Conservation (phyloP, 2,888 invertebrate species). For the Onchidella celtica region DNA sequence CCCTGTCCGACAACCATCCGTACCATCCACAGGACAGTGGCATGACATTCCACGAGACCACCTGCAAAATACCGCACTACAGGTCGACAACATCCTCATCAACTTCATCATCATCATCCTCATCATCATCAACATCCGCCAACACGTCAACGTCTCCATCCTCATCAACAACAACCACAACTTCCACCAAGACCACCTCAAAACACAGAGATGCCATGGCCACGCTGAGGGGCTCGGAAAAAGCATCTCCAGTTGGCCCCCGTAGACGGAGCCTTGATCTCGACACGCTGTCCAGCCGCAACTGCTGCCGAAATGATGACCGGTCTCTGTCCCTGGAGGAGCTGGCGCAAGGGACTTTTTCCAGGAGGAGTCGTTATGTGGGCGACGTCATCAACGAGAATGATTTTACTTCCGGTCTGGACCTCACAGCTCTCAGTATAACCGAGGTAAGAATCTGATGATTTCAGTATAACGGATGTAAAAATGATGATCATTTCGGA, state of each 20-base stretch:
- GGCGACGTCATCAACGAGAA: slow-evolving; percentile 2
- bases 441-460: not conserved
- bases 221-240: not conserved
- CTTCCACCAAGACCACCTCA: slow-evolving; percentile 13
- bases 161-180: no score
- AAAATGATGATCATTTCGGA: no score
- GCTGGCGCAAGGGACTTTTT: slow-evolving; percentile 4
- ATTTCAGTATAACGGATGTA: no score
- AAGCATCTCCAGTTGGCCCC: not conserved
- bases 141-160: slow-evolving; percentile 39
- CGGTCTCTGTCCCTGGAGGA: slow-evolving; percentile 26
- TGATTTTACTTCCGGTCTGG: not conserved
- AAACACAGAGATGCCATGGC: not conserved
- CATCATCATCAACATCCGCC: not conserved
- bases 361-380: not conserved
- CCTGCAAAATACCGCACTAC: not conserved
- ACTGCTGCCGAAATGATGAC: not conserved
- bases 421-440: not conserved
- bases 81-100: not conserved
- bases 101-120: not conserved
- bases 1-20: slow-evolving; percentile 47
- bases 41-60: slow-evolving; percentile 36
- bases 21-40: slow-evolving; percentile 49
- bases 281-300: not conserved
- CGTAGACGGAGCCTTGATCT: slow-evolving; percentile 35